These are phyloP conservation scores for Eurois occulta DNA, from an alignment of 2,888 invertebrate species.

Conservation along the genomic window DNA sequence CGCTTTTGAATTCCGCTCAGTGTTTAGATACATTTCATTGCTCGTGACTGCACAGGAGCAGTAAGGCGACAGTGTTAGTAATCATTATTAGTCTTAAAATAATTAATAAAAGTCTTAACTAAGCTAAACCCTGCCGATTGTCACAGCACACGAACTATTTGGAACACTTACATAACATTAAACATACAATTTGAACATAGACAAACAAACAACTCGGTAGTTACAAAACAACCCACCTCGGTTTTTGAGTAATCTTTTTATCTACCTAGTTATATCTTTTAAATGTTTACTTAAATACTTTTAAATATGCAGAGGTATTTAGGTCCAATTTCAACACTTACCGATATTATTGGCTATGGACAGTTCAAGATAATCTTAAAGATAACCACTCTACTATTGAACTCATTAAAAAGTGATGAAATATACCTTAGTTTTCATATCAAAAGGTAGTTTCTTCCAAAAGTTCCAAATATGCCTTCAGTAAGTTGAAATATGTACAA, in stretches of 20 bases:
- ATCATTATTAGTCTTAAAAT: constrained; percentile 4
- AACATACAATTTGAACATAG: constrained; percentile 23
- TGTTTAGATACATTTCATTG: background rate
- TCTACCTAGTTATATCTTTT: background rate
- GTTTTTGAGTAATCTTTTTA: constrained; percentile 31
- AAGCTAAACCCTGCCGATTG: constrained; percentile 60
- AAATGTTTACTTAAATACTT: background rate
- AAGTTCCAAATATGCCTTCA: background rate
- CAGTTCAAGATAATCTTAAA: constrained; percentile 10
- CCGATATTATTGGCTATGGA: background rate
- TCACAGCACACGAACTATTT: constrained; percentile 58
- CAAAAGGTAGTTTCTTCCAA: background rate
- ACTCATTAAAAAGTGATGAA: constrained; percentile 16
- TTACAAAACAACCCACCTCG: constrained; percentile 11
- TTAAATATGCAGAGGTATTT: background rate
- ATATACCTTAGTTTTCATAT: background rate
- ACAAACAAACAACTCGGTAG: constrained; percentile 30
- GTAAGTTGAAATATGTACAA: background rate
- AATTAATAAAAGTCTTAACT: constrained; percentile 15
- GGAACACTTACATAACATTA: constrained; percentile 38
- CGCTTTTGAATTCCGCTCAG: background rate
- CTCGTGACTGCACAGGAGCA: background rate
- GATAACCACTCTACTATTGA: constrained; percentile 18
- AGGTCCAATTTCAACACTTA: constrained; percentile 23
- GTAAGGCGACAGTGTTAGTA: background rate